These are phyloP conservation scores for Empis stercorea DNA, from an alignment of 2,888 invertebrate species.

Conservation along the genomic window DNA sequence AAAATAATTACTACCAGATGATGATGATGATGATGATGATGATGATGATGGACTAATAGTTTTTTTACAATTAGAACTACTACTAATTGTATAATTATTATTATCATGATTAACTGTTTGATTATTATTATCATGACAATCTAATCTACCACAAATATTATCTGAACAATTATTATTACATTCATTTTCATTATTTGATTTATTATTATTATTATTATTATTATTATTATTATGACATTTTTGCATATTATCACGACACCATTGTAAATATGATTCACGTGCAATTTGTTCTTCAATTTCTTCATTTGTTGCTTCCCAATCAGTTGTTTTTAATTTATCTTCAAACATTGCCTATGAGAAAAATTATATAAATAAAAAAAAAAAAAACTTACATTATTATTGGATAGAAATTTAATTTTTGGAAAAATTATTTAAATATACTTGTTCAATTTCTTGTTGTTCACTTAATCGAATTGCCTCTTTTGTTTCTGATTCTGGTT, in stretches of 20 bases:
- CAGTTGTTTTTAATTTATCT: constrained; percentile 76
- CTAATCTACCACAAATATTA: neutral
- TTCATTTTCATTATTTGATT: too few relatives aligned
- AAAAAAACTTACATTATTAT: too few relatives aligned
- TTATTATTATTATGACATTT: constrained; percentile 29
- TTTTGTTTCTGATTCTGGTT: constrained; percentile 57
- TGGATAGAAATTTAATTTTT: too few relatives aligned
- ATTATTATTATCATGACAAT: neutral
- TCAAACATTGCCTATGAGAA: constrained; percentile 65
- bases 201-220: too few relatives aligned
- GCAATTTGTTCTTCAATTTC: constrained; percentile 82
- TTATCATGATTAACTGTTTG: neutral
- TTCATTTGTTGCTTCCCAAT: constrained; percentile 85
- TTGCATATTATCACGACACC: constrained; percentile 54
- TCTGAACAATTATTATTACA: too few relatives aligned
- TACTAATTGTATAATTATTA: neutral
- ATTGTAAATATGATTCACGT: constrained; percentile 71
- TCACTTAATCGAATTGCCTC: constrained; percentile 68
- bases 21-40: neutral
- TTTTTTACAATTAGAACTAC: neutral
- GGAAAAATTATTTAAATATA: constrained; percentile 20
- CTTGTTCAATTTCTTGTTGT: constrained; percentile 67
- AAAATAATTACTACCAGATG: too few relatives aligned
- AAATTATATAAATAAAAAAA: constrained; percentile 7
- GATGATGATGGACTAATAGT: neutral